Conservation (phyloP, 2,113 vertebrate genomes). For the Dipodomys spectabilis region DNA sequence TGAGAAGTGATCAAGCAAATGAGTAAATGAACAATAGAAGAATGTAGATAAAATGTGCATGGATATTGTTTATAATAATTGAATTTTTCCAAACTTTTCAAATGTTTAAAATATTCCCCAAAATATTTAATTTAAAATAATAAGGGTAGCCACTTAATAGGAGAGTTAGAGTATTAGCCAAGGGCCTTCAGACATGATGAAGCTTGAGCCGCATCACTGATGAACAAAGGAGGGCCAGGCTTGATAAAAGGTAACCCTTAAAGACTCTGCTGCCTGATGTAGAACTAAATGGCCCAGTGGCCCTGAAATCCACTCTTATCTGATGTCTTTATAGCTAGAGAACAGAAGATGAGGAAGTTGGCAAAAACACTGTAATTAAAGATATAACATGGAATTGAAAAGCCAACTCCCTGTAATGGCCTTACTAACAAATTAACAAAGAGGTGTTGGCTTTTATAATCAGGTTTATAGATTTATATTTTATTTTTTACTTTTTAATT, state of each 20-base stretch:
- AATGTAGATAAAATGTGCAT: neutral
- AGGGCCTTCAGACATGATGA: neutral
- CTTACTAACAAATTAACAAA: neutral
- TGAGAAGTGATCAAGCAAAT: neutral
- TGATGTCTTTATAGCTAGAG: neutral
- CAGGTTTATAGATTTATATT: too few species aligned
- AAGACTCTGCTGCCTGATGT: accelerated
- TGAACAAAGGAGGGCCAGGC: neutral
- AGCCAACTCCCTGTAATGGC: too few species aligned
- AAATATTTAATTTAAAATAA: slow-evolving; percentile 5
- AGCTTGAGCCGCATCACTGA: neutral
- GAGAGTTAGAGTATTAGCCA: neutral
- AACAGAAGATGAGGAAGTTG: neutral
- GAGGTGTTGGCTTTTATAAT: too few species aligned
- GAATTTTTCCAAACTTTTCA: neutral
- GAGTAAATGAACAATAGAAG: neutral
- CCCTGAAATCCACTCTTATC: neutral
- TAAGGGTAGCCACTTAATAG: neutral
- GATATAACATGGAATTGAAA: neutral
- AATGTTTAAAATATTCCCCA: neutral
- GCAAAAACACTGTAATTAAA: neutral
- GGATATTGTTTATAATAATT: neutral
- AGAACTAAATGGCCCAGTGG: neutral
- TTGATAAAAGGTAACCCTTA: neutral
- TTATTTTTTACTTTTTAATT: too few species aligned